Evolutionary conservation across 2,888 invertebrate species (phyloP), one percentile per base, ranked within the genome.

Genomic region (Dendrolimus houi): DNA sequence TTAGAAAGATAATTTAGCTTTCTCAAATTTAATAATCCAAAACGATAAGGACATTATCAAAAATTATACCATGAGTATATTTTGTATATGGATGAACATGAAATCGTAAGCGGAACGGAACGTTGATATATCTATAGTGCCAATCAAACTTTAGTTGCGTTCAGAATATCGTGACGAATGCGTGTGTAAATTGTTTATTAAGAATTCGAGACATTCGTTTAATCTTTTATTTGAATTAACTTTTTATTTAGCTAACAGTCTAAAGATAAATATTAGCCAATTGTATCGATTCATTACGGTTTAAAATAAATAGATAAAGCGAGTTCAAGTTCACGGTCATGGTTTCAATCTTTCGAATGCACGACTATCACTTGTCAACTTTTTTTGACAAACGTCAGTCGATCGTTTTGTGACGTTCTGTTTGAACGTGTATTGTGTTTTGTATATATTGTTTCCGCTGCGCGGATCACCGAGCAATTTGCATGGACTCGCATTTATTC

Each of bases 401-500:
- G 79, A 83, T 80, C 83, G 76, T 69, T 74, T 73, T 70, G 71
- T 82, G 83, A 83, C 81, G 74, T 77, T 66, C 74, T 61, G 77
- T 70, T 72, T 74, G 77, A 81, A 87, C 87, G 88, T 83, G 75
- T 69, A 72, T 68, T 62, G 66, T 66, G 57, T 62, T 9, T 47
- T 47, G 47, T 10, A 10, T 47, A 47, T 10, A 47, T 47, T 47
- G 12, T 47, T 69, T 74, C 76, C 58, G 52, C 72, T 72, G 72
- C 70, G 47, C 74, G 70, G 73, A 76, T 74, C 72, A 69, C 47
- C 74, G 71, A 73, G 72, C 81, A 83, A 86, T 85, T 87, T 83
- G 81, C 79, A 81, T 80, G 76, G 77, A 84, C 84, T 86, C 82
- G 76, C 79, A 75, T 81, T 85, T 85, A 84, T 83, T 87, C 84